Conservation (phyloP, 1,140 invertebrate genomes). For the Bombyx mandarina region DNA sequence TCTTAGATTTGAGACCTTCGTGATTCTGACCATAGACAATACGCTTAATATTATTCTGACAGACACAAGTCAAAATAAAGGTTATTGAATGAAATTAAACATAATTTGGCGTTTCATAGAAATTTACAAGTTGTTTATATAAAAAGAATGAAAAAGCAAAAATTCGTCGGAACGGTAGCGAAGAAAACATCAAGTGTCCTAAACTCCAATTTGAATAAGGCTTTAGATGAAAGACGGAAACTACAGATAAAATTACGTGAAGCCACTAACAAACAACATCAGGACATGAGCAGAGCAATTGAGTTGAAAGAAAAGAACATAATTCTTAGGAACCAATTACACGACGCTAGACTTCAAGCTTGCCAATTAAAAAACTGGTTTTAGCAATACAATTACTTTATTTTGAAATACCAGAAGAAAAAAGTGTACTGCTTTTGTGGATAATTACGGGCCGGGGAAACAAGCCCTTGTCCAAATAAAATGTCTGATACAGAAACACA, state of each 20-base stretch:
- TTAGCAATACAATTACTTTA: conserved; percentile 11
- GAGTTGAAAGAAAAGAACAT: conserved; percentile 39
- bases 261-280: conserved; percentile 49
- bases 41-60: too few relatives aligned
- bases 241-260: conserved; percentile 26
- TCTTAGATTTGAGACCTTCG: too few relatives aligned
- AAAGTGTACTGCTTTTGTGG: too few relatives aligned
- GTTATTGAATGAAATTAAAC: too few relatives aligned
- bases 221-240: conserved; percentile 29
- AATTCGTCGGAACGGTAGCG: neutral
- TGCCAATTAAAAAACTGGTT: conserved; percentile 20
- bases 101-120: neutral
- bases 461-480: neutral
- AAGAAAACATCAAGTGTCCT: conserved; percentile 7
- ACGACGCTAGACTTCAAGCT: conserved; percentile 28
- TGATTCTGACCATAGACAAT: too few relatives aligned
- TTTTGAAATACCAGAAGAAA: too few relatives aligned
- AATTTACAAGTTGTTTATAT: neutral
- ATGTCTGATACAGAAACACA: too few relatives aligned
- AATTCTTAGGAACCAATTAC: conserved; percentile 26
- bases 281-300: conserved; percentile 58
- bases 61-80: too few relatives aligned
- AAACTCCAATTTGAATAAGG: conserved; percentile 18
- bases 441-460: neutral
- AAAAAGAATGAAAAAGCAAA: conserved; percentile 19